Percentiles rank a stretch among this genome's conserved stretches.
Evolutionary conservation across 2,888 invertebrate species (phyloP).

Genomic region (Phengaris alcon): DNA sequence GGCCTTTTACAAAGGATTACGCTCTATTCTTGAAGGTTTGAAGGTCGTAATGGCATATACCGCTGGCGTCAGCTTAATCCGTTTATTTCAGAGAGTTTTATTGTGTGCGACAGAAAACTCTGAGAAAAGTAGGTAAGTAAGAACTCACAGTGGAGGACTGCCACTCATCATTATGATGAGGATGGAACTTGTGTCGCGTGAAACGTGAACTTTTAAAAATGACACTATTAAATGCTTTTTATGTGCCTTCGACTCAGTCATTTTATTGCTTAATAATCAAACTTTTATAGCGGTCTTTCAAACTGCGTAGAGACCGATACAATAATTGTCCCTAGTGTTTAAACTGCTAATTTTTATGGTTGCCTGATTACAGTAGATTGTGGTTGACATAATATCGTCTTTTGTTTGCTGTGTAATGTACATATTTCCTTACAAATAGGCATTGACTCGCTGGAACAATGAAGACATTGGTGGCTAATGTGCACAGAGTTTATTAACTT

Average conservation of each 20-base stretch:
- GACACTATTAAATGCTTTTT: neutral
- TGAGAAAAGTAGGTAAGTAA: too few species aligned
- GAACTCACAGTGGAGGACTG: too few species aligned
- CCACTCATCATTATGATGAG: too few species aligned
- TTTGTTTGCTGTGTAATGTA: neutral
- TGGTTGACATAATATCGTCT: conserved; percentile 8
- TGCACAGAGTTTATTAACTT: conserved; percentile 3
- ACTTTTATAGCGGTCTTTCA: conserved; percentile 1
- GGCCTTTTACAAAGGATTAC: too few species aligned
- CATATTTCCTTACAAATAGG: neutral
- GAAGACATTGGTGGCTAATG: neutral
- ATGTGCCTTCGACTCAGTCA: neutral
- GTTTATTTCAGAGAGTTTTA: too few species aligned
- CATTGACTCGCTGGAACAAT: neutral
- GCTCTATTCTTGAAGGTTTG: too few species aligned
- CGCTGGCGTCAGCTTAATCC: too few species aligned
- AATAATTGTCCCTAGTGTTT: neutral
- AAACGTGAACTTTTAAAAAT: too few species aligned
- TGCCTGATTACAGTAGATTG: neutral
- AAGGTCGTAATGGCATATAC: too few species aligned
- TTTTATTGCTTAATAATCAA: neutral
- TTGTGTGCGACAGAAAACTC: too few species aligned
- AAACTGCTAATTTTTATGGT: conserved; percentile 1
- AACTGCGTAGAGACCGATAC: neutral
- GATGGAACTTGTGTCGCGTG: too few species aligned